Evolutionary conservation across 2,888 invertebrate species (phyloP).

Genomic region (Tetrapedia diversipes): DNA sequence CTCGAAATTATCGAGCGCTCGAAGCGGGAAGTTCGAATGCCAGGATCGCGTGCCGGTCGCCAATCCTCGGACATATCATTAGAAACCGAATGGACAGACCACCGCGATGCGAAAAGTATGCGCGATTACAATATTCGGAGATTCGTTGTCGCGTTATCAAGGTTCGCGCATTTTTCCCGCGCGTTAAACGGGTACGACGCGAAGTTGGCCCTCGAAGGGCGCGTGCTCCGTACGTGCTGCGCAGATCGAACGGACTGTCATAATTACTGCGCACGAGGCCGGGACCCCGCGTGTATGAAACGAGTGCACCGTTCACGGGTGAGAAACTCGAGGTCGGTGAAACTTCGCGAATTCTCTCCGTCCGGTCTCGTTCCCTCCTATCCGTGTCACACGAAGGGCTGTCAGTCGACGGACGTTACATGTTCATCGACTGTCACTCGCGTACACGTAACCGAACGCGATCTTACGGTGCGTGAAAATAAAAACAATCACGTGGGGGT

Average conservation of each 20-base stretch:
- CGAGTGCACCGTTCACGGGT: slow-evolving; percentile 30
- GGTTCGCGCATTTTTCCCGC: slow-evolving; percentile 2
- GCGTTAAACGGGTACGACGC: neutral
- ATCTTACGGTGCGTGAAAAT: slow-evolving; percentile 6
- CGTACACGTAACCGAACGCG: slow-evolving; percentile 17
- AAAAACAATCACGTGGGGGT: slow-evolving; percentile 25
- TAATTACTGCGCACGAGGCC: slow-evolving; percentile 39
- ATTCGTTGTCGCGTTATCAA: neutral
- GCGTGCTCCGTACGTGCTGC: slow-evolving; percentile 26
- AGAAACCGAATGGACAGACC: neutral
- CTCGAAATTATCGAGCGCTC: slow-evolving; percentile 48
- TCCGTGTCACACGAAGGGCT: slow-evolving; percentile 20
- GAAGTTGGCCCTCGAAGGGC: slow-evolving; percentile 17
- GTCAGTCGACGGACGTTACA: slow-evolving; percentile 19
- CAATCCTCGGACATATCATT: slow-evolving; percentile 46
- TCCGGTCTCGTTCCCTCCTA: neutral
- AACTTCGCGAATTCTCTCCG: slow-evolving; percentile 31
- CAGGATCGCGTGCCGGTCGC: neutral
- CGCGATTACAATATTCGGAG: neutral
- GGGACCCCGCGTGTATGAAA: slow-evolving; percentile 16
- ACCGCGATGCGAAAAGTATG: no score
- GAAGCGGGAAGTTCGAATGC: slow-evolving; percentile 50
- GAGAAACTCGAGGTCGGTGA: slow-evolving; percentile 34
- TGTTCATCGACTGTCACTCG: slow-evolving; percentile 26
- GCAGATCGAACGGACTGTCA: slow-evolving; percentile 33